A percentile compares a stretch with the other conserved stretches of the same genome.
phyloP scores from a whole-genome alignment of 2,888 invertebrate species.

The Ormyrus thymus region DNA sequence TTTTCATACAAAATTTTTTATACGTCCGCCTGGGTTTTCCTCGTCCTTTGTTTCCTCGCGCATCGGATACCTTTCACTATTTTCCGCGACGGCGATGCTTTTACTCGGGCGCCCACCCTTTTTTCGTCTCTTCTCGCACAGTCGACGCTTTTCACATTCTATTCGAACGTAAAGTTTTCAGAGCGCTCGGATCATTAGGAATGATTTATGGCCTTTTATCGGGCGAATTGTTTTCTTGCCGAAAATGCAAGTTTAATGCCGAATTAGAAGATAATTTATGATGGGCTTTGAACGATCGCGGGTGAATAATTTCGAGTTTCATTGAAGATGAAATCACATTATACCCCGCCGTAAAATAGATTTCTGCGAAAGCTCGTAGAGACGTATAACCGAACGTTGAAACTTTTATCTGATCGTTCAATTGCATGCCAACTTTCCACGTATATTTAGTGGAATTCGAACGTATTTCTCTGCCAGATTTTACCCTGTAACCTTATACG shows the following conservation, averaged over 20 bases:
- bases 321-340: conserved; percentile 11
- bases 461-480: conserved; percentile 20
- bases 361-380: conserved; percentile 31
- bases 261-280: not conserved
- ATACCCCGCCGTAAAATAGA: conserved; percentile 36
- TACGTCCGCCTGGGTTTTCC: too few relatives aligned
- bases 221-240: not conserved
- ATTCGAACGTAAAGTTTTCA: too few relatives aligned
- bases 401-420: conserved; percentile 53
- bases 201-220: not conserved
- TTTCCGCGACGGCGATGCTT: too few relatives aligned
- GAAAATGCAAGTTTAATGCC: not conserved
- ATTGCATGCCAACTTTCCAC: conserved; percentile 46
- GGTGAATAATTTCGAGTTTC: conserved; percentile 26
- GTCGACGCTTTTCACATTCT: not conserved
- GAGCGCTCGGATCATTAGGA: too few relatives aligned
- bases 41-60: conserved; percentile 3
- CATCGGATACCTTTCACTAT: not conserved
- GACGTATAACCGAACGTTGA: conserved; percentile 24
- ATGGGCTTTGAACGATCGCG: conserved; percentile 18
- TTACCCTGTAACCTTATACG: conserved; percentile 19
- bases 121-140: not conserved
- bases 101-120: too few relatives aligned
- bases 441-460: conserved; percentile 26
- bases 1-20: not conserved